Percentiles rank a stretch among this genome's conserved stretches.
Evolutionary conservation across 2,797 vertebrate species (phyloP).

Genomic region (Rhodeus uyekii): DNA sequence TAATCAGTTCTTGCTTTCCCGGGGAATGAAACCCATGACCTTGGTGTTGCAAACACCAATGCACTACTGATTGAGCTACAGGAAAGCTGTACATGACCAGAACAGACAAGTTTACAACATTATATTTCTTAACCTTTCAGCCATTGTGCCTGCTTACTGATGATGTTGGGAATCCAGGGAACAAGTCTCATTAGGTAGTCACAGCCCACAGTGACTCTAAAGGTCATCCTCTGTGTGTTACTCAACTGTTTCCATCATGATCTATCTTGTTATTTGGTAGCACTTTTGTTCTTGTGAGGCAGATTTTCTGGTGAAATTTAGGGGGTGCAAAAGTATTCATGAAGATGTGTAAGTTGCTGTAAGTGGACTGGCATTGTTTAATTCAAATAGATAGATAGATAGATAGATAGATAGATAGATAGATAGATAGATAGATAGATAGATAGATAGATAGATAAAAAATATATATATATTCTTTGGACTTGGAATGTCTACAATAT

Average conservation of each 20-base stretch:
- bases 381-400: too few species aligned
- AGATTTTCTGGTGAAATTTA: conserved; percentile 12
- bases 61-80: too few species aligned
- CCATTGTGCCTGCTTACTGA: conserved; percentile 4
- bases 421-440: too few species aligned
- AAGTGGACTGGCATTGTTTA: background rate
- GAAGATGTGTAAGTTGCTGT: background rate
- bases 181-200: conserved; percentile 18
- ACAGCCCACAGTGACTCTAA: conserved; percentile 23
- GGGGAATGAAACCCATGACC: too few species aligned
- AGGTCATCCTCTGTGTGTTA: conserved; percentile 70
- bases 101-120: conserved; percentile 33
- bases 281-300: conserved; percentile 7
- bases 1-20: too few species aligned
- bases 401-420: too few species aligned
- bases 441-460: background rate
- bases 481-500: background rate
- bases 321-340: background rate
- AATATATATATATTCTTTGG: background rate
- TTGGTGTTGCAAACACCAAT: too few species aligned
- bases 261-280: conserved; percentile 33
- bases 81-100: too few species aligned
- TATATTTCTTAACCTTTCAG: conserved; percentile 20
- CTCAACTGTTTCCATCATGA: conserved; percentile 63
- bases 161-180: conserved; percentile 21